Percentiles rank a stretch among this genome's conserved stretches.
Evolutionary conservation across 2,797 vertebrate genomes (phyloP).

Genomic region (Premnoplex brunnescens): DNA sequence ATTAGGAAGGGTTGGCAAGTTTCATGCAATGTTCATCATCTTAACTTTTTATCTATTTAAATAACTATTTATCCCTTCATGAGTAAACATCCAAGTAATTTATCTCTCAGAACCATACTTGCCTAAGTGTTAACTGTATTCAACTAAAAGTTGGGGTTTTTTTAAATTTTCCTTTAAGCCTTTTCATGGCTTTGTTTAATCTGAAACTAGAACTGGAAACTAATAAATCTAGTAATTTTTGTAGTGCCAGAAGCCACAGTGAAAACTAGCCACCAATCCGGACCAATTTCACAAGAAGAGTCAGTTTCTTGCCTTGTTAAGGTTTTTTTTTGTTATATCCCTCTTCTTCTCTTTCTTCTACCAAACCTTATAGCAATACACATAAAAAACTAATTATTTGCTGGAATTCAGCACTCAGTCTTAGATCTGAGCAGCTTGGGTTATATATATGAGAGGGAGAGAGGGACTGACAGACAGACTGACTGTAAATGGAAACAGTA

Average conservation of each 20-base stretch:
- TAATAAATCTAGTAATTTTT: background rate
- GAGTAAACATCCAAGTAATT: background rate
- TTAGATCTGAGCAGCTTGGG: background rate
- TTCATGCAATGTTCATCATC: background rate
- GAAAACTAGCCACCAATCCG: background rate
- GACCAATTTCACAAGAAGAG: background rate
- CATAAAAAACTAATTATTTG: background rate
- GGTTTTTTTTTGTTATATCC: background rate
- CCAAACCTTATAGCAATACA: background rate
- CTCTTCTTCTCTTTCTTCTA: background rate
- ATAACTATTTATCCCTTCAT: background rate
- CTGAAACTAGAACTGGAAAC: background rate
- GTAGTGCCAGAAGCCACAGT: background rate
- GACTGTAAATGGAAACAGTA: background rate
- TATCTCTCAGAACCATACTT: background rate
- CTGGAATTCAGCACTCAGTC: background rate
- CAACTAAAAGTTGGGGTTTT: background rate
- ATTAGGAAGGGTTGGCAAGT: background rate
- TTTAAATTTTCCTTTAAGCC: background rate
- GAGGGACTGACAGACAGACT: background rate
- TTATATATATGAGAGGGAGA: background rate
- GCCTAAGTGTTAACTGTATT: background rate
- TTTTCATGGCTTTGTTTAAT: background rate
- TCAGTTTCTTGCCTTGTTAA: background rate
- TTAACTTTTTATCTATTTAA: conserved; percentile 34